Base-by-base conservation (phyloP, 2,113 vertebrate species). In the Calidris pygmaea region DNA sequence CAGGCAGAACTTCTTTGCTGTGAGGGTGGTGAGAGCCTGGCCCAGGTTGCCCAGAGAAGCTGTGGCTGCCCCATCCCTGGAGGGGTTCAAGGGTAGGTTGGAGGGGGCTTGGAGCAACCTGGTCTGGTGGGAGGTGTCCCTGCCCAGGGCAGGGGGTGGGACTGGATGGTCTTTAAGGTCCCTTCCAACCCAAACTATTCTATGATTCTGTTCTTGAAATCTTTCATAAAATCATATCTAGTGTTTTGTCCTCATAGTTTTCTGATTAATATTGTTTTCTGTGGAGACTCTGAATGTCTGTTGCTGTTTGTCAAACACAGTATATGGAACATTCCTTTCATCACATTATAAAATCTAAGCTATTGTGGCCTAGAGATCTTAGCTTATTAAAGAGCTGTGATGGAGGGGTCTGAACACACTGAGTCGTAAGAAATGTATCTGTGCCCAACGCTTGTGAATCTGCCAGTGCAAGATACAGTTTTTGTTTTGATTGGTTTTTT, bases 401-500 rank as follows among this genome's bases (percentile, higher is more conserved):
- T 56, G 6, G 27, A 85, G 73, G 39, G 29, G 12, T 43, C 74
- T 45, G 55, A 66, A n/a, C 19, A 30, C 34, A 11, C 6, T 32
- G 26, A 21, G 41, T 68, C 1, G 0, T 17, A 14, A 65, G 29
- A n/a, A 68, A 30, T 32, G 8, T 72, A 6, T n/a, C 32, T 92
- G 5, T 88, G 67, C 48, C 39, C 39, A 47, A 52, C 29, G 27
- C 39, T 2, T 80, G 47, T 56, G 55, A 73, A 35, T 71, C n/a
- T 71, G 53, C 20, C 7, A 56, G 55, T 66, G 35, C 1, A 41
- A 47, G 58, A 59, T 3, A 14, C 0, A 0, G 2, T 5, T 7
- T n/a, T 80, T 59, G 9, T 14, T 88, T 76, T 62, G 27, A 3
- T 32, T 91, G 20, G 8, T 2, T 4, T 3, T 1, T 15, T 48